Conservation (phyloP, 1,140 invertebrate genomes). For the Aphis gossypii region DNA sequence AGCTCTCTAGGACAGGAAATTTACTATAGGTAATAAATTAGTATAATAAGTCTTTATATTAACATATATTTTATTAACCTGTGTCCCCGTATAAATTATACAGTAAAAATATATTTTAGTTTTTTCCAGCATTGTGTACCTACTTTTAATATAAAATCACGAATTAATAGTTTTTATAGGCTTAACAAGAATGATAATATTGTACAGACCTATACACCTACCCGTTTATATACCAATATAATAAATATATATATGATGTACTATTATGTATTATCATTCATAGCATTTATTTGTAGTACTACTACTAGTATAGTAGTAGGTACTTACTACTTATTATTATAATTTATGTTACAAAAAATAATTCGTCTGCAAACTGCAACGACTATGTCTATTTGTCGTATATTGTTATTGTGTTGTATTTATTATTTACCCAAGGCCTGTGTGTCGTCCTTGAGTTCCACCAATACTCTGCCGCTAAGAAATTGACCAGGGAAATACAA, state of each 20-base stretch:
- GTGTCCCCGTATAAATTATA: background rate
- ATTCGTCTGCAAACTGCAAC: background rate
- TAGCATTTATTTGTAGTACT: background rate
- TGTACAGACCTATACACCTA: background rate
- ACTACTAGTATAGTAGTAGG: too few species aligned
- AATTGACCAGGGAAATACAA: conserved; percentile 93
- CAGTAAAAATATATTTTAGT: background rate
- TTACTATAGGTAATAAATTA: too few species aligned
- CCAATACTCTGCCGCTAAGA: conserved; percentile 86
- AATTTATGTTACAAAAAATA: background rate
- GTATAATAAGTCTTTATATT: background rate
- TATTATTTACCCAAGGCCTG: conserved; percentile 75
- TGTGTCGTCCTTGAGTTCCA: conserved; percentile 92
- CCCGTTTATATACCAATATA: background rate
- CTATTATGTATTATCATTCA: background rate
- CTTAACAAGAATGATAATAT: background rate
- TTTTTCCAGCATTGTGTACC: background rate
- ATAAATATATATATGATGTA: background rate
- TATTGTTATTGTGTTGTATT: background rate
- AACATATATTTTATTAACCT: background rate
- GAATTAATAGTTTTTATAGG: background rate
- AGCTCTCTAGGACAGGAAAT: background rate
- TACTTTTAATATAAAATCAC: background rate
- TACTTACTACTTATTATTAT: background rate
- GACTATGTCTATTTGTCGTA: background rate